These are phyloP conservation scores for Hexactinellida sp. DNA, from an alignment of 37 sponge, comb jelly and placozoan species.

Conservation along the genomic window DNA sequence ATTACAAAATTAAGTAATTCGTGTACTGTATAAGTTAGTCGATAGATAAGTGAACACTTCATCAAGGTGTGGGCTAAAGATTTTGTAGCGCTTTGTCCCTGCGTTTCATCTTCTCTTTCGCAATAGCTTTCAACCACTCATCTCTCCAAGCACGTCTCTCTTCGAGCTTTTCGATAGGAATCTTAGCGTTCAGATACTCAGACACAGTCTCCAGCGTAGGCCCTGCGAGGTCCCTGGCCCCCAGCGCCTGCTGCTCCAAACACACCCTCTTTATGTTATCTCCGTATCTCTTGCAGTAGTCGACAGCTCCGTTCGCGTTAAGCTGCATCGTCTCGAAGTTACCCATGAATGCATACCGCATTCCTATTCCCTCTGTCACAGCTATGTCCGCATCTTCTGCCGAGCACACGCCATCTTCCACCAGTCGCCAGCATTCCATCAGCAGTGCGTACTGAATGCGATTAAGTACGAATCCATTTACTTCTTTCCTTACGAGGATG, in stretches of 20 bases:
- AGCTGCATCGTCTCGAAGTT: conserved; percentile 81
- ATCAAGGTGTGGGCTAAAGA: neutral
- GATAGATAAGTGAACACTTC: no score
- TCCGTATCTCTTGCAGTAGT: conserved; percentile 84
- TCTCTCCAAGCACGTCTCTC: conserved; percentile 75
- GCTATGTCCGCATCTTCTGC: conserved; percentile 90
- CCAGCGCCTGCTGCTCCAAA: conserved; percentile 28
- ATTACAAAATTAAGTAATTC: no score
- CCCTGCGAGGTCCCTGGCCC: conserved; percentile 47
- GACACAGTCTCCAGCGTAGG: conserved; percentile 36
- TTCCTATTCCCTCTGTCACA: conserved; percentile 65
- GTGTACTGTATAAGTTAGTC: no score
- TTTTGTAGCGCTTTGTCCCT: conserved; percentile 20
- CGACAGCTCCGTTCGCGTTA: conserved; percentile 76
- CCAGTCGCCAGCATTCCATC: conserved; percentile 90
- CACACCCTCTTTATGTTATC: conserved; percentile 58
- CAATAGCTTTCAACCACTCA: conserved; percentile 43
- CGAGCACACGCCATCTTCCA: conserved; percentile 86
- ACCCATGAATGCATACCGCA: conserved; percentile 81
- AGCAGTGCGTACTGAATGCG: conserved; percentile 90
- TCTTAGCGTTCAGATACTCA: conserved; percentile 28
- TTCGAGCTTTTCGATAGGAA: conserved; percentile 50
- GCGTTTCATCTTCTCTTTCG: conserved; percentile 25
- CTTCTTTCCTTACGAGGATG: conserved; percentile 62
- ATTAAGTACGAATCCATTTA: conserved; percentile 83